phyloP scores from a whole-genome alignment of 2,797 vertebrate species.

The Dendrocincla fuliginosa region DNA sequence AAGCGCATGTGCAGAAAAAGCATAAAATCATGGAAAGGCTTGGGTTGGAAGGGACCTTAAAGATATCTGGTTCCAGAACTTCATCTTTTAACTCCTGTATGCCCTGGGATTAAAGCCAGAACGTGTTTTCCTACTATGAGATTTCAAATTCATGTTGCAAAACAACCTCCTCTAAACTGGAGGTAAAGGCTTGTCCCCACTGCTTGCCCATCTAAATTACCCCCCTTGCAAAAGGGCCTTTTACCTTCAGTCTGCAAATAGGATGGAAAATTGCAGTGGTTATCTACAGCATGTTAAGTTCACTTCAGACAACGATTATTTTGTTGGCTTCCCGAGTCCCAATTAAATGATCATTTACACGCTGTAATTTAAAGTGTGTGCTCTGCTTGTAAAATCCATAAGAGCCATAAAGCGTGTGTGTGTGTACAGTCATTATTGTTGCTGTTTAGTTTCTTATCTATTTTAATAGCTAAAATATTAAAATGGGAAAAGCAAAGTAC shows the following conservation, averaged over 20 bases:
- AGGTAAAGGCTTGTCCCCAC: not conserved
- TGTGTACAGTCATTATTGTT: not conserved
- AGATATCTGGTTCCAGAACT: not conserved
- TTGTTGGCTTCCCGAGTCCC: not conserved
- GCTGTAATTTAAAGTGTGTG: slow-evolving; percentile 13
- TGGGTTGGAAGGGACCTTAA: not conserved
- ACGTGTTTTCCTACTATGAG: not conserved
- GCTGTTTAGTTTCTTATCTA: not conserved
- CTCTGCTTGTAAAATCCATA: not conserved
- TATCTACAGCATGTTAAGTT: not conserved
- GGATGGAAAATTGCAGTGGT: not conserved
- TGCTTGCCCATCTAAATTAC: not conserved
- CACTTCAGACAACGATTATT: not conserved
- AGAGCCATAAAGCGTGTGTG: not conserved
- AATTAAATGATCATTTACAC: slow-evolving; percentile 30
- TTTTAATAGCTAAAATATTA: slow-evolving; percentile 41
- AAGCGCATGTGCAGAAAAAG: not conserved
- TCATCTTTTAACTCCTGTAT: not conserved
- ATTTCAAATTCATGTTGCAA: not conserved
- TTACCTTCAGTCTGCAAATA: not conserved
- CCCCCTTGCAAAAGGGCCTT: not conserved
- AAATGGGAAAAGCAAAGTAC: slow-evolving; percentile 3
- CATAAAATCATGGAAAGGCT: not conserved
- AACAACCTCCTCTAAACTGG: not conserved
- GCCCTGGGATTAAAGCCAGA: not conserved